phyloP scores from a whole-genome alignment of 2,797 vertebrate genomes.

The Oreochromis grahami region DNA sequence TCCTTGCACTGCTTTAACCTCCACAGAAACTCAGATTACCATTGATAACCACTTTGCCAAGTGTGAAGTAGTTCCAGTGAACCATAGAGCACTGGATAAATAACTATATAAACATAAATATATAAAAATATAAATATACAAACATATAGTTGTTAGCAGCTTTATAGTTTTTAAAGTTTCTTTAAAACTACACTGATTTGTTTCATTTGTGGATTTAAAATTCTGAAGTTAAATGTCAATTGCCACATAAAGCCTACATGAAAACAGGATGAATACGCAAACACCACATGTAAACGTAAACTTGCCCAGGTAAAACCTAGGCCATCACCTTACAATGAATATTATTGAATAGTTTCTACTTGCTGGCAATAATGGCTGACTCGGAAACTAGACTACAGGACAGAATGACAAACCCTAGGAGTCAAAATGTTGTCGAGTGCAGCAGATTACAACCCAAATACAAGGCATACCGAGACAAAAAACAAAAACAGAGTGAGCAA shows the following conservation, averaged over 20 bases:
- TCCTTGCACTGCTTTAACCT: neutral
- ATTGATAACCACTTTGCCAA: neutral
- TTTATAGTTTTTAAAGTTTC: neutral
- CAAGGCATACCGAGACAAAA: fast-evolving
- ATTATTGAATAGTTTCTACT: neutral
- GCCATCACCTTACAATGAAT: neutral
- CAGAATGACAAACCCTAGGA: neutral
- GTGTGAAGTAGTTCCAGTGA: neutral
- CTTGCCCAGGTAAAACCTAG: neutral
- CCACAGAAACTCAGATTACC: neutral
- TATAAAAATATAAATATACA: neutral
- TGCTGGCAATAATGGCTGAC: neutral
- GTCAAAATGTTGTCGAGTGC: neutral
- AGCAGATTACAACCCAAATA: neutral
- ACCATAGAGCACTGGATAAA: neutral
- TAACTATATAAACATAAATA: neutral
- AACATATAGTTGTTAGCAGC: neutral
- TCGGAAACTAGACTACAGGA: neutral
- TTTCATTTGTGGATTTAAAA: neutral
- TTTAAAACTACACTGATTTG: neutral
- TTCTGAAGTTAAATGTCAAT: neutral
- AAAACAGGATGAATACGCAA: neutral
- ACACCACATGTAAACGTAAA: neutral
- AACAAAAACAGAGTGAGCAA: neutral
- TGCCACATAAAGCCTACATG: neutral